Evolutionary conservation across 2,113 vertebrate genomes (phyloP), one percentile per base, ranked within the genome.

Genomic region (Equus przewalskii): DNA sequence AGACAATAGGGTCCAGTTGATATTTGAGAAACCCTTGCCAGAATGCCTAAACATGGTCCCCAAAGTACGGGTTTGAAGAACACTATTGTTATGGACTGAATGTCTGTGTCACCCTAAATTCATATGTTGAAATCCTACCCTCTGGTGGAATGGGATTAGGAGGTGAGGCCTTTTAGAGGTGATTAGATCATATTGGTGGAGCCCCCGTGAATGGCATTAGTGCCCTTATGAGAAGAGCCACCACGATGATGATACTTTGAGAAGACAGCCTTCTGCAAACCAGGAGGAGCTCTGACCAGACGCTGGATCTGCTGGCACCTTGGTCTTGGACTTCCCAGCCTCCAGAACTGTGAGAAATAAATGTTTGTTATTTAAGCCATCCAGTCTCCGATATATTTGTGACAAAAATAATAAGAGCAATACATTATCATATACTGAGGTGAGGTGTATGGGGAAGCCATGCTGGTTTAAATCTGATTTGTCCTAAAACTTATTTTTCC

Each of bases 341-440:
- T 36, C 21, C 49, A 62, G 41, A 65, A 22, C 15, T 7, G 6
- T n/a, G 30, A 80, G 36, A 41, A 62, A 16, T 49, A 78, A 12
- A 1, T 7, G 22, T 24, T 11, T 21, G 10, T 36, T n/a, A 7
- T 12, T 64, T 2, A 9, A 72, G 15, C 7, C 6, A 2, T 33
- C 3, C 24, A 11, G 13, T 6, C 14, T 6, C 0, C 7, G 46
- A 1, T 13, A 18, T 51, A 16, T 41, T 64, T 14, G 51, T 54
- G 51, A 54, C 15, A 54, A 54, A 54, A 54, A 54, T 54, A 54
- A 14, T 54, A 54, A 54, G 51, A 54, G 15, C 15, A 54, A 54
- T 13, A 54, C 13, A 3, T 54, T 54, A 14, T 54, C 51, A 54
- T 14, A 54, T 54, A 54, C 13, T 54, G 51, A 54, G 51, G 14